A percentile compares a stretch with the other conserved stretches of the same genome.
These are phyloP conservation scores for Tenthredo mesomela DNA, from an alignment of 2,888 invertebrate species.

Conservation along the genomic window DNA sequence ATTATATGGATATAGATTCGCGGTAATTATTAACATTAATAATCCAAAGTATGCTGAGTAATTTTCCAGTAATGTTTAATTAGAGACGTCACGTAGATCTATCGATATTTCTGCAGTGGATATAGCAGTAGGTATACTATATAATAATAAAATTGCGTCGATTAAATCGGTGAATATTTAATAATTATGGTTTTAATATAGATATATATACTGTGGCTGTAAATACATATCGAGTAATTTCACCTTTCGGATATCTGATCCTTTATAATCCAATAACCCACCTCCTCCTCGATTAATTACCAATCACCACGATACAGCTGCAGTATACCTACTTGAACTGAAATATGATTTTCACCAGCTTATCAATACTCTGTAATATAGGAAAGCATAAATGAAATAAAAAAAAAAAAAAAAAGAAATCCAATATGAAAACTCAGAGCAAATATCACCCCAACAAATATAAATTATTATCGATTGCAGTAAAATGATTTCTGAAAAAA, in stretches of 20 bases:
- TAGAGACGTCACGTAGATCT: neutral
- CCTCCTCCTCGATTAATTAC: slow-evolving; percentile 37
- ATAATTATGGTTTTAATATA: neutral
- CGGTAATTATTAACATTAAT: neutral
- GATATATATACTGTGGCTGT: neutral
- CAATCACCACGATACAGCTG: slow-evolving; percentile 29
- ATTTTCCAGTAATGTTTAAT: neutral
- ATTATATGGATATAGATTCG: neutral
- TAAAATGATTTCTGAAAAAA: neutral
- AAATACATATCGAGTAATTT: neutral
- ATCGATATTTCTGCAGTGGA: neutral
- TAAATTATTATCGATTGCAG: neutral
- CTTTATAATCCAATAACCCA: slow-evolving; percentile 35
- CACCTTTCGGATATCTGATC: neutral
- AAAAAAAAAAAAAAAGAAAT: neutral
- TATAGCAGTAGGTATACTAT: neutral
- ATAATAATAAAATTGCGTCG: neutral
- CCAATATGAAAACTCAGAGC: neutral
- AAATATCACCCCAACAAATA: neutral
- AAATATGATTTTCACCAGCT: slow-evolving; percentile 7
- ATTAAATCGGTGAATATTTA: neutral
- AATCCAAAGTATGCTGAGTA: neutral
- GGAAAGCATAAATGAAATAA: neutral
- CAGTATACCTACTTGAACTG: slow-evolving; percentile 4
- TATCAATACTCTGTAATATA: neutral